Conservation (phyloP, 2,888 invertebrate species). For the Cataglyphis rosenhaueri region DNA sequence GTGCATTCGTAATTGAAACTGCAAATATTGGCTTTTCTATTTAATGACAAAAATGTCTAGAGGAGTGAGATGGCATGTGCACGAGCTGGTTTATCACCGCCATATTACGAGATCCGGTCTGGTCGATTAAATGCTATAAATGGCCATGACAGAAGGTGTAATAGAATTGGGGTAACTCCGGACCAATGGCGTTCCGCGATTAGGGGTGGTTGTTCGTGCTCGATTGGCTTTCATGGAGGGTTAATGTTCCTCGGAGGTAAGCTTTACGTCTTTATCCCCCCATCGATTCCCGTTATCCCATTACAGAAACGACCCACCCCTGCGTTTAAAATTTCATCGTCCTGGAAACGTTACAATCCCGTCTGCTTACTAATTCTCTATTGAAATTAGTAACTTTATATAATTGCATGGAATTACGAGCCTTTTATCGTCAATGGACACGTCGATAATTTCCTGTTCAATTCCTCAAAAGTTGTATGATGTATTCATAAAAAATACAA, state of each 20-base stretch:
- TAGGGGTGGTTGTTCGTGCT: conserved; percentile 54
- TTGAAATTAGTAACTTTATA: conserved; percentile 42
- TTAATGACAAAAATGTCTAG: conserved; percentile 29
- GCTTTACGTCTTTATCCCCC: conserved; percentile 45
- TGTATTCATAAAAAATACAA: not conserved
- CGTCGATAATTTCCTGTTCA: not conserved
- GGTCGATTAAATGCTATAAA: conserved; percentile 60
- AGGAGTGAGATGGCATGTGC: conserved; percentile 34
- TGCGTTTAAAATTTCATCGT: conserved; percentile 54
- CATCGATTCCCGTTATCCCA: conserved; percentile 55
- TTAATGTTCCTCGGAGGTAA: conserved; percentile 39
- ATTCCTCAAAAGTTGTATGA: not conserved
- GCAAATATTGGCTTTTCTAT: conserved; percentile 24
- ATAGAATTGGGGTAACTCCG: conserved; percentile 59
- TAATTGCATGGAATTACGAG: conserved; percentile 48
- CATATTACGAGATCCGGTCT: conserved; percentile 49
- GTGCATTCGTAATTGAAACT: not conserved
- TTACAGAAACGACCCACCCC: conserved; percentile 45
- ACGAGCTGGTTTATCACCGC: conserved; percentile 47
- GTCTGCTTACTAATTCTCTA: conserved; percentile 8
- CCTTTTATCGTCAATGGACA: conserved; percentile 18
- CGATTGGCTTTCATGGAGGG: conserved; percentile 59
- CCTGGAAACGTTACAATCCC: conserved; percentile 30
- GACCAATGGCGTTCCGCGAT: conserved; percentile 58
- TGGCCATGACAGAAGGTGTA: conserved; percentile 56